Evolutionary conservation across 2,113 vertebrate genomes (phyloP).

Genomic region (Empidonax alnorum): DNA sequence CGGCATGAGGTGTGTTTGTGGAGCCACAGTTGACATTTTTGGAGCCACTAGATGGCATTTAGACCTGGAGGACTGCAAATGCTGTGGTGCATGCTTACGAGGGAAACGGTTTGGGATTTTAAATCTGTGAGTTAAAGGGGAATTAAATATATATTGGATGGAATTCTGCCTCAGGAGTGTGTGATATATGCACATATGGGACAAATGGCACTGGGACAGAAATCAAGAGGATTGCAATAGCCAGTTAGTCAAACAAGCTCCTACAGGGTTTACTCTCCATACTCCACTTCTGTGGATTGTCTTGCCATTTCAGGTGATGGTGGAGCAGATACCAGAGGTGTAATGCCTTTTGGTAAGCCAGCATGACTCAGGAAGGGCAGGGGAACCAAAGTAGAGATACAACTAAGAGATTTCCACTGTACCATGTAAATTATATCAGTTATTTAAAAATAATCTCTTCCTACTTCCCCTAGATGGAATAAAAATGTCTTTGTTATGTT

Average conservation of each 20-base stretch:
- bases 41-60: constrained; percentile 22
- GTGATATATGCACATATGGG: background rate
- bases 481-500: background rate
- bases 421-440: background rate
- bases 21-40: background rate
- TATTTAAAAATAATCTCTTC: background rate
- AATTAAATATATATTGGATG: background rate
- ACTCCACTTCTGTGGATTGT: background rate
- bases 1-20: background rate
- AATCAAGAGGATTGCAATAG: background rate
- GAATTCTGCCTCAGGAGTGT: background rate
- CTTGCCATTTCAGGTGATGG: background rate
- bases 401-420: background rate
- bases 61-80: constrained; percentile 10
- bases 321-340: background rate
- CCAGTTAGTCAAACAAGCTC: background rate
- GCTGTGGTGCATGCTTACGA: background rate
- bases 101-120: background rate
- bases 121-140: background rate
- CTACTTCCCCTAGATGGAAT: background rate
- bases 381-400: background rate
- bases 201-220: background rate
- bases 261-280: background rate
- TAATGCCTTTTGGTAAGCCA: background rate
- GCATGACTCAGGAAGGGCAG: background rate